Conservation (phyloP, 2,113 vertebrate species). For the Hippoglossus stenolepis region DNA sequence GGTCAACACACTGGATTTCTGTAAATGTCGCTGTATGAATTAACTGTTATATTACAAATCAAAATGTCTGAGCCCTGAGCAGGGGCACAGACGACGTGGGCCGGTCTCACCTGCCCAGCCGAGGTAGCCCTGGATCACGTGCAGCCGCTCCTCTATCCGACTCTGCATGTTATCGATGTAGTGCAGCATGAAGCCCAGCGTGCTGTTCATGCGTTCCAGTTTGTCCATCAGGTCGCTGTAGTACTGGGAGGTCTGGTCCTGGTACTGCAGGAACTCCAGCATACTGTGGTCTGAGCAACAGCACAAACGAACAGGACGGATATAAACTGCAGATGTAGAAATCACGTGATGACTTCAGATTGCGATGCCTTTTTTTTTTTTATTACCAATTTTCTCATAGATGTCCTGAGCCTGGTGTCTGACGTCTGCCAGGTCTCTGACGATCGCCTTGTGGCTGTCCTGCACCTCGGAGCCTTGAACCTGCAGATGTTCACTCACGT, state of each 20-base stretch:
- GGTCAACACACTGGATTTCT: too few species aligned
- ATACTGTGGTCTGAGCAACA: constrained; percentile 77
- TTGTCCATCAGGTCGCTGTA: constrained; percentile 82
- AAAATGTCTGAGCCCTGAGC: too few species aligned
- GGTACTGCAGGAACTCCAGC: constrained; percentile 81
- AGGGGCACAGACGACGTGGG: too few species aligned
- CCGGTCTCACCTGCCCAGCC: constrained; percentile 78
- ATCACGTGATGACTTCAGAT: background rate
- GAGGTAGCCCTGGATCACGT: constrained; percentile 78
- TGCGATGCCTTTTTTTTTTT: background rate
- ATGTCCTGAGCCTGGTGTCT: constrained; percentile 76
- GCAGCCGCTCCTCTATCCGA: constrained; percentile 79
- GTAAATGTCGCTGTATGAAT: too few species aligned
- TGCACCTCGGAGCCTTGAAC: constrained; percentile 74
- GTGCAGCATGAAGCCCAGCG: constrained; percentile 77
- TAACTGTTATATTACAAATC: too few species aligned
- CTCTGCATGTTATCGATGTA: constrained; percentile 77
- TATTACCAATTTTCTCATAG: constrained; percentile 80
- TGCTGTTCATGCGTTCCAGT: constrained; percentile 84
- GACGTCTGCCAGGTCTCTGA: constrained; percentile 70
- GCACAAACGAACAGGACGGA: background rate
- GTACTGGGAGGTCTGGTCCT: constrained; percentile 78
- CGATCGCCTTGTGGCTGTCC: constrained; percentile 73
- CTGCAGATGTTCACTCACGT: constrained; percentile 75
- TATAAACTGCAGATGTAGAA: background rate